phyloP scores from a whole-genome alignment of 92 coral and sea anemone species.

The Blastomussa wellsi region DNA sequence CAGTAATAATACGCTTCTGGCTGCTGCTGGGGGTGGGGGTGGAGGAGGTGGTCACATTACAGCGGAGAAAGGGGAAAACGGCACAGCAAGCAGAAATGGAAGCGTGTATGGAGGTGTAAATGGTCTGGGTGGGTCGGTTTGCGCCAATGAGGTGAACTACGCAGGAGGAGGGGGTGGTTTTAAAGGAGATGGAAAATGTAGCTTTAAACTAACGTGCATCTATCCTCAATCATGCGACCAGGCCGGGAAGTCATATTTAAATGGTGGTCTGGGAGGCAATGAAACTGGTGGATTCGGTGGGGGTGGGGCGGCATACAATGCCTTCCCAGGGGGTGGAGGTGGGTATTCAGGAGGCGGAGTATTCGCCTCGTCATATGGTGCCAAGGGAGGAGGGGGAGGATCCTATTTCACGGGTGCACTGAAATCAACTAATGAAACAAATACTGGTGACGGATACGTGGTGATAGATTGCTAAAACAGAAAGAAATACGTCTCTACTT shows the following conservation, averaged over 20 bases:
- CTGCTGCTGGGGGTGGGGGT: conserved; percentile 78
- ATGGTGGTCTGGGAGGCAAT: conserved; percentile 68
- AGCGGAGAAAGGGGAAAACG: conserved; percentile 41
- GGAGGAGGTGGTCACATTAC: conserved; percentile 40
- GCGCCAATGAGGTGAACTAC: conserved; percentile 12
- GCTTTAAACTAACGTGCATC: conserved; percentile 10
- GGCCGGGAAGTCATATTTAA: conserved; percentile 47
- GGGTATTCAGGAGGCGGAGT: conserved; percentile 74
- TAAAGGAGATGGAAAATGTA: conserved; percentile 47
- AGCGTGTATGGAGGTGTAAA: conserved; percentile 40
- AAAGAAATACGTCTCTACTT: not conserved
- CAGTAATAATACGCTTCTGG: conserved; percentile 6
- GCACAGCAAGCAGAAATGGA: conserved; percentile 36
- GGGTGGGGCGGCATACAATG: conserved; percentile 58
- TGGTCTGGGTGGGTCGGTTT: conserved; percentile 61
- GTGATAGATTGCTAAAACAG: conserved; percentile 9
- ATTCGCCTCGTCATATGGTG: not conserved
- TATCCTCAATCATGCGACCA: conserved; percentile 13
- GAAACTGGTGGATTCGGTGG: conserved; percentile 73
- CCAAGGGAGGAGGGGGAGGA: conserved; percentile 60
- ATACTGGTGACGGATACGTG: conserved; percentile 55
- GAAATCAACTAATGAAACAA: not conserved
- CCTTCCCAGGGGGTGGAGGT: conserved; percentile 69
- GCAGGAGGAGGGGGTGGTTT: conserved; percentile 73
- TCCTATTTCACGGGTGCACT: conserved; percentile 5